A percentile compares a stretch with the other conserved stretches of the same genome.
These are phyloP conservation scores for Poecilobothrus nobilitatus DNA, from an alignment of 2,888 invertebrate species.

Conservation along the genomic window DNA sequence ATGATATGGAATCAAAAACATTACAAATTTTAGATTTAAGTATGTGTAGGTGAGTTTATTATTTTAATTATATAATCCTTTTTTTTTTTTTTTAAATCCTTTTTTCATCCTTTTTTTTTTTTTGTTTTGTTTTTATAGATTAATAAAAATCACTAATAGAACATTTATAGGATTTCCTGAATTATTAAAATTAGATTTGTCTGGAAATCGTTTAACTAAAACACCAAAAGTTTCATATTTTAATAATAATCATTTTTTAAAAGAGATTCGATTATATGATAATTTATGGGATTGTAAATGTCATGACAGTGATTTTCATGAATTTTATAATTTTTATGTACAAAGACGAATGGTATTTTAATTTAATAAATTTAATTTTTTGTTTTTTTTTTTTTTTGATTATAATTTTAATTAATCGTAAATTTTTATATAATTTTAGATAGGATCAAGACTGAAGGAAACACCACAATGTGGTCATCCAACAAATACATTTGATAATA, in stretches of 20 bases:
- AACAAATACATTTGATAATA: conserved; percentile 51
- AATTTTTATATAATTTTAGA: neutral
- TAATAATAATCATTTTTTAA: conserved; percentile 50
- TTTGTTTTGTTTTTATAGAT: conserved; percentile 44
- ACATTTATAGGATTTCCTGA: conserved; percentile 56
- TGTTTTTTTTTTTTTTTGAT: no score
- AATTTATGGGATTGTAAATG: conserved; percentile 76
- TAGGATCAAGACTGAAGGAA: conserved; percentile 34
- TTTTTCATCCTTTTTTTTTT: neutral
- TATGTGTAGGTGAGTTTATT: conserved; percentile 36
- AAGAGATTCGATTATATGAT: conserved; percentile 55
- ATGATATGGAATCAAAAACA: conserved; percentile 52
- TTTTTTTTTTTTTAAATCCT: neutral
- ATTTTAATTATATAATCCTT: neutral
- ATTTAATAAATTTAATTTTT: conserved; percentile 26
- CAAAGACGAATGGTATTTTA: conserved; percentile 44
- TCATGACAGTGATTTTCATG: conserved; percentile 49
- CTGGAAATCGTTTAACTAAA: conserved; percentile 61
- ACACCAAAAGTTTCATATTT: conserved; percentile 54
- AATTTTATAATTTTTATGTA: conserved; percentile 55
- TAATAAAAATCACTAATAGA: conserved; percentile 52
- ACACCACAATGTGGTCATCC: conserved; percentile 57
- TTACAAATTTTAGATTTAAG: conserved; percentile 51
- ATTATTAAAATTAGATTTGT: conserved; percentile 53
- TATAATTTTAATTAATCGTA: neutral